phyloP scores from a whole-genome alignment of 2,113 vertebrate genomes.

The Enhydra lutris region DNA sequence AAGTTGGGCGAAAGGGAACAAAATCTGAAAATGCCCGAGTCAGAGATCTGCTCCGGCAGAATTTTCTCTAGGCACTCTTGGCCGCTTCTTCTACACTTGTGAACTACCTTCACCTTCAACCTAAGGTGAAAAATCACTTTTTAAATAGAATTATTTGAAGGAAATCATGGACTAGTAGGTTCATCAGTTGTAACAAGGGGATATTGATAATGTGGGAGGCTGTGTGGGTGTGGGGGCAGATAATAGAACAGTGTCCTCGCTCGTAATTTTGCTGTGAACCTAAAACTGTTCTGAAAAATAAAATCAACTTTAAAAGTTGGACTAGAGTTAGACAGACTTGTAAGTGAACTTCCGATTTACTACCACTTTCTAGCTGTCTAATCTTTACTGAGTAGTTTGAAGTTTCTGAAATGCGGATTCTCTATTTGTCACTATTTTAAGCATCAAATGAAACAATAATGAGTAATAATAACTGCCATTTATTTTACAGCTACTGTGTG shows the following conservation, averaged over 20 bases:
- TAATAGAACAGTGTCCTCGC: too few relatives aligned
- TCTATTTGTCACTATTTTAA: neutral
- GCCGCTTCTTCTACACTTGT: neutral
- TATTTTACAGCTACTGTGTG: neutral
- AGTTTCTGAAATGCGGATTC: neutral
- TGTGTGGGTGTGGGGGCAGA: neutral
- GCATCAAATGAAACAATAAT: neutral
- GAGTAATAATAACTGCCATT: neutral
- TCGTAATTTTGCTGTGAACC: neutral
- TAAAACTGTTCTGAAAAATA: neutral
- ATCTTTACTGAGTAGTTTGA: neutral
- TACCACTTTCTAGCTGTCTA: neutral
- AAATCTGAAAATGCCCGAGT: neutral
- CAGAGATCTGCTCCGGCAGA: neutral
- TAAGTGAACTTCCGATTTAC: neutral
- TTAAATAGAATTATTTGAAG: neutral
- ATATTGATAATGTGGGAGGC: neutral
- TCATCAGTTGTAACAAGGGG: neutral
- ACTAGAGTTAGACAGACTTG: neutral
- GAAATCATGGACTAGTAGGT: neutral
- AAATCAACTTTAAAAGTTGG: neutral
- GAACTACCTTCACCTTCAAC: neutral
- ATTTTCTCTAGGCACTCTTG: neutral
- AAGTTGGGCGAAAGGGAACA: neutral
- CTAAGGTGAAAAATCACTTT: neutral